Evolutionary conservation across 2,888 invertebrate species (phyloP), one percentile per base, ranked within the genome.

Genomic region (Trichacis sp.): DNA sequence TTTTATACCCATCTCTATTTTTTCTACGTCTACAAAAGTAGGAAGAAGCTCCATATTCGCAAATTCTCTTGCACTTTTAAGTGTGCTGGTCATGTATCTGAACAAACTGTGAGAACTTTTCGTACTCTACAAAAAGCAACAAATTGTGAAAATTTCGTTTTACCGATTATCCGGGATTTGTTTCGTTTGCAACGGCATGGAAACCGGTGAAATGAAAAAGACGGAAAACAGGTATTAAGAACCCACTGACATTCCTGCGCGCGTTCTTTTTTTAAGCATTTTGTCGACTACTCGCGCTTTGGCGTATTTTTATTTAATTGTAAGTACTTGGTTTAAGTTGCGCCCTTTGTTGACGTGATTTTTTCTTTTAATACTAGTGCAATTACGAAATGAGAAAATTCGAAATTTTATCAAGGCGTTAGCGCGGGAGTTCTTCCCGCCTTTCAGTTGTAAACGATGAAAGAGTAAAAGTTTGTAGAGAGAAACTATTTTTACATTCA

Each of bases 401-500:
- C 46, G 46, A 59, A 47, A 49, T 59, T 58, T 24, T 57, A 46
- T 53, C 30, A 14, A 56, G 43, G 52, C 19, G 24, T 60, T 51
- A 33, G 45, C 57, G 59, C 36, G 46, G 24, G 24, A 46, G 48
- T 43, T 55, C 48, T 51, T 30, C 46, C 48, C 55, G 30, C 46
- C 47, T 54, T 63, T 53, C 59, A 43, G 11, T 50, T 46, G 43
- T 14, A 54, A 61, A 53, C 36, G 18, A 47, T 15, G 24, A 30
- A 18, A n/a, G 9, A 6, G 29, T 8, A 48, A 30, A 48, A 17
- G 58, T 52, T 56, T 50, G 58, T 49, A 54, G 56, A 56, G 67
- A 64, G 48, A 64, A 58, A 68, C 63, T 64, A 68, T 68, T 68
- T 64, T 68, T 64, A 55, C 63, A 68, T 63, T 60, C 49, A 63